Base-by-base conservation (phyloP, 2,888 invertebrate genomes). In the Boloria selene region DNA sequence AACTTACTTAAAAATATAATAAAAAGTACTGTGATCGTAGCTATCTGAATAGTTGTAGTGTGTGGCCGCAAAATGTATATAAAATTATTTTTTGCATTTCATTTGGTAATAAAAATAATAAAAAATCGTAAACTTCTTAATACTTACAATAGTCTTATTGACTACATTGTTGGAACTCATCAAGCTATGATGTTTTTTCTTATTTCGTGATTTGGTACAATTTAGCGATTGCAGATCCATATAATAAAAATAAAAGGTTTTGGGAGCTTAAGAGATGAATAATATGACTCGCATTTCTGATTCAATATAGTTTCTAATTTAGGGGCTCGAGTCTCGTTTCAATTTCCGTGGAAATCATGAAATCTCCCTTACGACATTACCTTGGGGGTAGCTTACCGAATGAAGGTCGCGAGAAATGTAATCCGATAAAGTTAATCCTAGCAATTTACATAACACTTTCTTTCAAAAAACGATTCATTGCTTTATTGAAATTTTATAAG, bases 361-460 rank as follows among this genome's bases (percentile, higher is more conserved):
- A 69, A 70, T 65, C 65, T 56, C 54, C 52, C 62, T 65, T 47
- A 60, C 59, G 58, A 56, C 59, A 67, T 70, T 67, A 70, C 67
- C 64, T 65, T 60, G 59, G 61, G 55, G 55, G 61, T 50, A 61
- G 61, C 56, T 68, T 70, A 56, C 4, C 67, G 60, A 61, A 65
- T 65, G 65, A 17, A 51, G 59, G 49, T 49, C 17, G 64, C 38
- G 17, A 14, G 67, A 44, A 60, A 62, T 62, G 68, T 80, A 75
- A 77, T 74, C 74, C 68, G 79, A 81, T 80, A 77, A 79, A 79
- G 77, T 78, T 83, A 83, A 86, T 84, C 80, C 80, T 65, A 62
- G 73, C 79, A 83, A 84, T 86, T 85, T 83, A 79, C 81, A 84
- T 85, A 81, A 78, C 77, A 76, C 76, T 73, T 54, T 64, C 62